Percentiles rank a stretch among this genome's conserved stretches.
Evolutionary conservation across 2,888 invertebrate species (phyloP).

Genomic region (Lasioglossum calceatum): DNA sequence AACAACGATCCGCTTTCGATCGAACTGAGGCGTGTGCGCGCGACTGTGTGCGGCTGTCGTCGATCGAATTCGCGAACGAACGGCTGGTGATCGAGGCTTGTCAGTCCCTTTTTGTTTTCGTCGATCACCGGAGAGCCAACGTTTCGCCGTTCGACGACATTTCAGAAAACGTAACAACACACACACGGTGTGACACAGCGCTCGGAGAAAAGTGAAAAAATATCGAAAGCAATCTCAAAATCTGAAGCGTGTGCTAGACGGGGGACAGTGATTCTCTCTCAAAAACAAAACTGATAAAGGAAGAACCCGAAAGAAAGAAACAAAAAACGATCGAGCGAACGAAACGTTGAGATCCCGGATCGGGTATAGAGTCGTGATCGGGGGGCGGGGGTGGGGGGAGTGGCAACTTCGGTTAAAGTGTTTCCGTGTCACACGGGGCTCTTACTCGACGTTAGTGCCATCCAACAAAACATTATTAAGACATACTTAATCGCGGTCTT

Average conservation of each 20-base stretch:
- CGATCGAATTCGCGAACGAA: slow-evolving; percentile 70
- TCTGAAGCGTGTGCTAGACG: not conserved
- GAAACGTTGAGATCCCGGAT: slow-evolving; percentile 66
- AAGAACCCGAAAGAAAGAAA: not conserved
- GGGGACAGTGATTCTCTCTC: not conserved
- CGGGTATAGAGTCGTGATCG: slow-evolving; percentile 3
- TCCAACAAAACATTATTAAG: slow-evolving; percentile 70
- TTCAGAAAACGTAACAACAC: not conserved
- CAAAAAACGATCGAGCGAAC: slow-evolving; percentile 25
- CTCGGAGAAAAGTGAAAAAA: not conserved
- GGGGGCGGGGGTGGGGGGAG: slow-evolving; percentile 4
- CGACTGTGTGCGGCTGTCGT: slow-evolving; percentile 43
- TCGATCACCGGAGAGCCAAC: slow-evolving; percentile 48
- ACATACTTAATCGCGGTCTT: slow-evolving; percentile 67
- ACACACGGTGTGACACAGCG: not conserved
- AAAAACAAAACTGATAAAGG: not conserved
- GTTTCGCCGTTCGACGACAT: slow-evolving; percentile 45
- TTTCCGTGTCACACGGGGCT: slow-evolving; percentile 58
- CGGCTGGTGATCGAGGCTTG: slow-evolving; percentile 50
- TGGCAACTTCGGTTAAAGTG: slow-evolving; percentile 38
- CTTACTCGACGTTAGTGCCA: slow-evolving; percentile 72
- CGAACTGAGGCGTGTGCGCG: slow-evolving; percentile 17
- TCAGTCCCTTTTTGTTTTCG: slow-evolving; percentile 10
- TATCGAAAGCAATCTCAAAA: not conserved
- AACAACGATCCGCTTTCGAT: slow-evolving; percentile 31